Conservation (phyloP, 2,113 vertebrate species). For the Pedionomus torquatus region DNA sequence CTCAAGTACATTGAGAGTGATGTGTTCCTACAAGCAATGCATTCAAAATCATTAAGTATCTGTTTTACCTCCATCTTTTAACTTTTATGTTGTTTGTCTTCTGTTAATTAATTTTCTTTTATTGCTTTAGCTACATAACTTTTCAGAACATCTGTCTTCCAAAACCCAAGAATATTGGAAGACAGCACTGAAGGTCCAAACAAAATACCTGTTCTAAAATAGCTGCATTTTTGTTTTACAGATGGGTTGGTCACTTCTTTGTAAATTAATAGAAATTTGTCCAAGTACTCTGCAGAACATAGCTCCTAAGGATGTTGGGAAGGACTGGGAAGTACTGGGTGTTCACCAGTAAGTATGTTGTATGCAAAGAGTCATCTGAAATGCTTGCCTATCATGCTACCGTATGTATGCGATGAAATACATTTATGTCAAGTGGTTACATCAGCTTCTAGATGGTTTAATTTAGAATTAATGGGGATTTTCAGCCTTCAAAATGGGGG, state of each 20-base stretch:
- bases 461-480: background rate
- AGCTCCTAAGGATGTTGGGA: conserved; percentile 76
- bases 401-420: background rate
- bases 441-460: background rate
- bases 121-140: background rate
- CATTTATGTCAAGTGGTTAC: background rate
- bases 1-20: background rate
- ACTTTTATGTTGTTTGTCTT: background rate
- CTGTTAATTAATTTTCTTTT: background rate
- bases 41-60: background rate
- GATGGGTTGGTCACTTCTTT: conserved; percentile 91
- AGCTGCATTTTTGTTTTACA: conserved; percentile 70
- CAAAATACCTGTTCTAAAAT: background rate
- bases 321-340: conserved; percentile 85
- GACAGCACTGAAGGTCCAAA: background rate
- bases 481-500: background rate
- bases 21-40: background rate
- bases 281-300: conserved; percentile 84
- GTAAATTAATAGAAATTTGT: conserved; percentile 90
- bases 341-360: conserved; percentile 89
- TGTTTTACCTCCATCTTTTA: background rate
- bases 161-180: background rate
- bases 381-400: background rate
- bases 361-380: background rate
- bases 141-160: background rate